phyloP scores from a whole-genome alignment of 2,113 vertebrate genomes.

The rabbit (Oryctolagus cuniculus) region DNA sequence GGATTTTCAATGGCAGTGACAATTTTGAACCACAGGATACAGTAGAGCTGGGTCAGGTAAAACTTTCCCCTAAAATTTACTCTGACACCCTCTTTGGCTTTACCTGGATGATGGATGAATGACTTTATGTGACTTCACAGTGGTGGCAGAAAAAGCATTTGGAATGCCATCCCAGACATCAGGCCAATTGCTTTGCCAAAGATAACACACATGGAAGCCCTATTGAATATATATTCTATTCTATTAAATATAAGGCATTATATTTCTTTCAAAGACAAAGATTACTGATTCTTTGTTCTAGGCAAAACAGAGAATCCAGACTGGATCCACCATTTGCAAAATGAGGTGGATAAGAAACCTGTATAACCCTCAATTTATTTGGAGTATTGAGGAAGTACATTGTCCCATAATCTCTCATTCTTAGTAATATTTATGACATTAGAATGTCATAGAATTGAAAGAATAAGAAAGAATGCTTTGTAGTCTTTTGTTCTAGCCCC shows the following conservation, averaged over 20 bases:
- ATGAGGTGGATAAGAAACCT: neutral
- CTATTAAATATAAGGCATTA: neutral
- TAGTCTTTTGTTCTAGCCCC: neutral
- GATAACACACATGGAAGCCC: neutral
- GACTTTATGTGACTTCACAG: neutral
- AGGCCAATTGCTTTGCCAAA: neutral
- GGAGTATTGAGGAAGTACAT: neutral
- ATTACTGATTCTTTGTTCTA: neutral
- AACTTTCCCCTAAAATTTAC: neutral
- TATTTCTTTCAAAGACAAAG: conserved; percentile 22
- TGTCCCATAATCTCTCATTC: neutral
- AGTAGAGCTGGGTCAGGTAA: neutral
- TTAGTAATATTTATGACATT: neutral
- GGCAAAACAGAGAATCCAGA: neutral
- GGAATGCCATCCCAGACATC: neutral
- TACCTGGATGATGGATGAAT: neutral
- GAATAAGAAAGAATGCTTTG: neutral
- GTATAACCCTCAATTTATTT: neutral
- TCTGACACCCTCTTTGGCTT: neutral
- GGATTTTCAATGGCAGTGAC: neutral
- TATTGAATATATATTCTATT: neutral
- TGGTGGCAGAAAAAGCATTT: neutral
- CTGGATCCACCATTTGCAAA: neutral
- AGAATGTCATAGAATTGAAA: neutral
- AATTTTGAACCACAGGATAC: neutral